Percentiles rank a stretch among this genome's conserved stretches.
Evolutionary conservation across 2,797 vertebrate species (phyloP).

Genomic region (Hypotaenidia philippensis): DNA sequence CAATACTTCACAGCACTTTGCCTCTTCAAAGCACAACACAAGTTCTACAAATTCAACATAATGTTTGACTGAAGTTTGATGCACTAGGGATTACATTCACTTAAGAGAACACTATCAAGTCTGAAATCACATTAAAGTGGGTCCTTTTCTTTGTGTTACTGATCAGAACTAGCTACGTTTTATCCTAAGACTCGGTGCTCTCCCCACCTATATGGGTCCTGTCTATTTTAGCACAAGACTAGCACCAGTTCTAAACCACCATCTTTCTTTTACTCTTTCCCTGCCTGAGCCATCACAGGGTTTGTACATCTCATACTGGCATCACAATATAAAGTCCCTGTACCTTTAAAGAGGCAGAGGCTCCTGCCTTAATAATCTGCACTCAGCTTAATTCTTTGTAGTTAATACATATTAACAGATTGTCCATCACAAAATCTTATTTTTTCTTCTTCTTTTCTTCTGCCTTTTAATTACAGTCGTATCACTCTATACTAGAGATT

Average conservation of each 20-base stretch:
- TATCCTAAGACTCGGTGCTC: not conserved
- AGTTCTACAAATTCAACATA: constrained; percentile 14
- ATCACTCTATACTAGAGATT: not conserved
- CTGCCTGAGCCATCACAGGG: not conserved
- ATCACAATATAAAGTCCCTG: not conserved
- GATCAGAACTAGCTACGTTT: not conserved
- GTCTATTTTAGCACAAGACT: not conserved
- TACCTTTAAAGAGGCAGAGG: not conserved
- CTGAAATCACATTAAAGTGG: constrained; percentile 5
- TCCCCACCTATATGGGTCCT: not conserved
- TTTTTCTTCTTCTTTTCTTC: not conserved
- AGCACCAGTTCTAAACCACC: not conserved
- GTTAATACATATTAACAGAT: not conserved
- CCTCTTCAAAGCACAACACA: not conserved
- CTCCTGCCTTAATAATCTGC: not conserved
- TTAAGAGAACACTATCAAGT: not conserved
- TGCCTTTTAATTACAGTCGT: not conserved
- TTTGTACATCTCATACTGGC: not conserved
- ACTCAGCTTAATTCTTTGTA: not conserved
- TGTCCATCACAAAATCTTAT: not conserved
- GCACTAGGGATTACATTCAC: not conserved
- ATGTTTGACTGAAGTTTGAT: not conserved
- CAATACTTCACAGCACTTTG: constrained; percentile 20
- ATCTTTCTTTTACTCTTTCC: not conserved
- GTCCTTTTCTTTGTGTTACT: not conserved